phyloP scores from a whole-genome alignment of 2,113 vertebrate species.

The Sinocyclocheilus anophthalmus region DNA sequence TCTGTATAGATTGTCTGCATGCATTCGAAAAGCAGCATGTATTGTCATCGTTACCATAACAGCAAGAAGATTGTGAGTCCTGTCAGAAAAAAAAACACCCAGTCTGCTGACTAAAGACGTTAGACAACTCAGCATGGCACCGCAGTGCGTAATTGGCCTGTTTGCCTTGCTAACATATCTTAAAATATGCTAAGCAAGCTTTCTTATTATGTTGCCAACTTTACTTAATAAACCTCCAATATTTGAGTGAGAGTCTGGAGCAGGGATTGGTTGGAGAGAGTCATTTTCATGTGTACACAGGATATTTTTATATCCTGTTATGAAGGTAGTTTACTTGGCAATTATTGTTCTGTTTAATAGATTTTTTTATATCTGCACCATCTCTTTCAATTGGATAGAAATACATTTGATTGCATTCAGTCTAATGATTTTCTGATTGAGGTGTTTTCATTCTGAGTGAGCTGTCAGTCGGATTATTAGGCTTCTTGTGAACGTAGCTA shows the following conservation, averaged over 20 bases:
- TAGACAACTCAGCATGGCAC: background rate
- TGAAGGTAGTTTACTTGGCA: background rate
- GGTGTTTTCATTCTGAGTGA: background rate
- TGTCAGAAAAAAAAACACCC: background rate
- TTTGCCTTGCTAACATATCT: background rate
- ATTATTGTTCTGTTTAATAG: background rate
- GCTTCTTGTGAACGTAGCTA: background rate
- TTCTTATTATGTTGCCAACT: background rate
- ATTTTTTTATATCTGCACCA: slow-evolving; percentile 9
- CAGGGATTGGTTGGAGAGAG: background rate
- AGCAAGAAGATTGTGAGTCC: background rate
- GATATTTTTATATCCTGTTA: background rate
- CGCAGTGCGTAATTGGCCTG: background rate
- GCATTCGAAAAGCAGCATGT: background rate
- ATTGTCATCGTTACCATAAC: background rate
- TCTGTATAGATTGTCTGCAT: background rate
- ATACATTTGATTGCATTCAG: background rate
- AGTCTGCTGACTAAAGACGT: background rate
- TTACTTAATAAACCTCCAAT: background rate
- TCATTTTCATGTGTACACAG: background rate
- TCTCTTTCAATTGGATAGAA: background rate
- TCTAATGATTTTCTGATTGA: background rate
- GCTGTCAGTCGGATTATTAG: background rate
- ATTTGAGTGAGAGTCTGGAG: background rate
- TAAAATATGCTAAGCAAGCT: background rate